Conservation (phyloP, 1,140 invertebrate genomes). For the Acromyrmex heyeri region DNA sequence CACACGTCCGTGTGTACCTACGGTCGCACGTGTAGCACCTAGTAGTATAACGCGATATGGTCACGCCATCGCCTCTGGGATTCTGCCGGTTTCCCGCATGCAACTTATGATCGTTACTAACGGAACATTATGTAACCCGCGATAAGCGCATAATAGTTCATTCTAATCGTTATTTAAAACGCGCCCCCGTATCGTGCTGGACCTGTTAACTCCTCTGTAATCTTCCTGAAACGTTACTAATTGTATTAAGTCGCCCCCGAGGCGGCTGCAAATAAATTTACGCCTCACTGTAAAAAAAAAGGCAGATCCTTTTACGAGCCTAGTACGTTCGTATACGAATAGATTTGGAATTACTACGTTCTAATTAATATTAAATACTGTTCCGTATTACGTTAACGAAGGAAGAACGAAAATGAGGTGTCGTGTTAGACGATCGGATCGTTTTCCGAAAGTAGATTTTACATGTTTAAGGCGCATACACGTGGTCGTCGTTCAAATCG, state of each 20-base stretch:
- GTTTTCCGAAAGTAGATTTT: not conserved
- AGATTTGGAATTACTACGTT: slow-evolving; percentile 34
- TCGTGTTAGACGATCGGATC: slow-evolving; percentile 17
- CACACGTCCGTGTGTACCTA: slow-evolving; percentile 5
- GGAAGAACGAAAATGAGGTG: not conserved
- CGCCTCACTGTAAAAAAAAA: not conserved
- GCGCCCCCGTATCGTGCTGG: slow-evolving; percentile 72
- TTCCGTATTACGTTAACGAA: not conserved
- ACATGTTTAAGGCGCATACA: not conserved
- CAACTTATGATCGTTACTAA: slow-evolving; percentile 80
- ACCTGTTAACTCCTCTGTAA: slow-evolving; percentile 78
- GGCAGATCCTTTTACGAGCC: slow-evolving; percentile 10
- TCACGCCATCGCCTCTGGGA: slow-evolving; percentile 73
- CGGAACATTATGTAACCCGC: slow-evolving; percentile 79
- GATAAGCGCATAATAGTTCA: slow-evolving; percentile 80
- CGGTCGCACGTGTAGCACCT: slow-evolving; percentile 43
- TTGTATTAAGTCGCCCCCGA: slow-evolving; percentile 65
- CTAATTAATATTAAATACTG: slow-evolving; percentile 46
- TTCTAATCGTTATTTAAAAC: slow-evolving; percentile 82
- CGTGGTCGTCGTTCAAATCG: not conserved
- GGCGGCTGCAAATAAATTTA: slow-evolving; percentile 43
- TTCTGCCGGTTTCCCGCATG: slow-evolving; percentile 71
- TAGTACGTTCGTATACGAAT: not conserved
- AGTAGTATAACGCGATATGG: slow-evolving; percentile 66
- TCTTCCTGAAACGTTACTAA: slow-evolving; percentile 74